Evolutionary conservation across 2,113 vertebrate genomes (phyloP), one percentile per base, ranked within the genome.

Genomic region (Muscicapa adusta): DNA sequence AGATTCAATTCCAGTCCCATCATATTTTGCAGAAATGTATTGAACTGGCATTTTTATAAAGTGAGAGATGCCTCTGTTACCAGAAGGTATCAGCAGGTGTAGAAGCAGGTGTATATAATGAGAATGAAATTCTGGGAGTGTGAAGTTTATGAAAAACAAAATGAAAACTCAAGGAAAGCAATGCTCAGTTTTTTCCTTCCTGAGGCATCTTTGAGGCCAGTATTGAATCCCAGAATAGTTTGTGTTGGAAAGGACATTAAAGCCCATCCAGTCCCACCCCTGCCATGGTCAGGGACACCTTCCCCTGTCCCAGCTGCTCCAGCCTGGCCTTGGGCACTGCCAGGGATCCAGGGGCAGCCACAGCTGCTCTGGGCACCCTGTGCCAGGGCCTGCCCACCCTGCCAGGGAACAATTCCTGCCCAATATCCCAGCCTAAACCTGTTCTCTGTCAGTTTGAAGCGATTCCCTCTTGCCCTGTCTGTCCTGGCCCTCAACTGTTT

Each of bases 1-100:
- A 78, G 66, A 94, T 51, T 81, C 57, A 91, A 58, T 93, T 91
- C 60, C 65, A 89, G 51, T 43, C 56, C 66, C 61, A 63, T 85
- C 56, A 54, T 12, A 63, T 58, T 78, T 56, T 47, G 53, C 78
- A 91, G 66, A 75, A 40, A 54, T 70, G 16, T 8, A 66, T 36
- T 87, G 81, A 93, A 54, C 42, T 73, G 80, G 56, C 25, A 6
- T 70, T 92, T 94, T 91, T 77, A 91, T 66, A 54, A 53, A 78
- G 15, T 23, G 72, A 70, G 63, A 80, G 38, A 14, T 48, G 43
- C 38, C n/a, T 73, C 47, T 54, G 38, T 31, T 56, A 70, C 33
- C 34, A 50, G 77, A n/a, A 77, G 68, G 86, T 23, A 89, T 5
- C 61, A 74, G 68, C 28, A 53, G 62, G 61, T 60, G 53, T 14